phyloP scores from a whole-genome alignment of 2,888 invertebrate species.

The Timandra comae region DNA sequence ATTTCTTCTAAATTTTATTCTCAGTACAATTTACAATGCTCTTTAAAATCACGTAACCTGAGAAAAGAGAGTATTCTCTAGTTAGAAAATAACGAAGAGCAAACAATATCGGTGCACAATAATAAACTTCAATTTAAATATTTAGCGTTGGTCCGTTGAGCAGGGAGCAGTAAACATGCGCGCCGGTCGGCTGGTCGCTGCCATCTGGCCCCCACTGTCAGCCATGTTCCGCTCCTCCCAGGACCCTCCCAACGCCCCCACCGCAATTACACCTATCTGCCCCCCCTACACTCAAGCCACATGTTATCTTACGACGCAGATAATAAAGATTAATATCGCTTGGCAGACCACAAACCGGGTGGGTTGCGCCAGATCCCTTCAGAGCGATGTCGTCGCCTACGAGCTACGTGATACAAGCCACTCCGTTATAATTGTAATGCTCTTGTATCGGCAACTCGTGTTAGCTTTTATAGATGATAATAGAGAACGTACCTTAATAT shows the following conservation, averaged over 20 bases:
- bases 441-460: conserved; percentile 30
- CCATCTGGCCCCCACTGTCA: conserved; percentile 65
- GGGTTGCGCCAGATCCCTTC: conserved; percentile 60
- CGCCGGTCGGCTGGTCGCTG: conserved; percentile 50
- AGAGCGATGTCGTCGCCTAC: conserved; percentile 58
- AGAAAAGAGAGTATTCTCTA: too few relatives aligned
- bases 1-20: too few relatives aligned
- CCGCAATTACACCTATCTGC: conserved; percentile 57
- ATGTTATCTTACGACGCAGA: conserved; percentile 50
- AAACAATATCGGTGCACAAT: too few relatives aligned
- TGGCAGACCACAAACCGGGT: conserved; percentile 33
- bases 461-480: conserved; percentile 21
- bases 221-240: conserved; percentile 68
- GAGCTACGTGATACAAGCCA: conserved; percentile 46
- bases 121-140: too few relatives aligned
- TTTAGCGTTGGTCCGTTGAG: too few relatives aligned
- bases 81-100: too few relatives aligned
- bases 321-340: conserved; percentile 65
- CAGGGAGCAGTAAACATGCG: too few relatives aligned
- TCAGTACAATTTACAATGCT: too few relatives aligned
- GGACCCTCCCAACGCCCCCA: conserved; percentile 70
- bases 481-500: conserved; percentile 5
- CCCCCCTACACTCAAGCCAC: conserved; percentile 45
- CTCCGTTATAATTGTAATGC: conserved; percentile 37
- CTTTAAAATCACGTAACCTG: too few relatives aligned